Conservation (phyloP, 1,140 invertebrate species). For the Gonatopus flavifemur region DNA sequence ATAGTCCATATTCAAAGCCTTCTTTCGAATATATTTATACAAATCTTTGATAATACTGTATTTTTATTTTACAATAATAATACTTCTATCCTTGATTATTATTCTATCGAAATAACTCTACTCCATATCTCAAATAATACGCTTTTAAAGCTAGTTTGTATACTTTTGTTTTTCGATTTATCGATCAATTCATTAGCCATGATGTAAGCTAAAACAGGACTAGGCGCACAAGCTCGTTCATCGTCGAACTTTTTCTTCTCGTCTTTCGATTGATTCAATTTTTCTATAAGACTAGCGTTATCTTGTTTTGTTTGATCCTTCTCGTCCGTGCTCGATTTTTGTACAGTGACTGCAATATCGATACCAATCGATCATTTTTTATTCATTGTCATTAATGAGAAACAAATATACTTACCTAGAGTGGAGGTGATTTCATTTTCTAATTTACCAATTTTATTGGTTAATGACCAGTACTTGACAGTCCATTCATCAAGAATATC, state of each 20-base stretch:
- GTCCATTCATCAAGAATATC: conserved; percentile 35
- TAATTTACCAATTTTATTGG: conserved; percentile 37
- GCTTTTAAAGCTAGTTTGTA: conserved; percentile 16
- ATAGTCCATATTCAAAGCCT: neutral
- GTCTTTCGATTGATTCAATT: conserved; percentile 32
- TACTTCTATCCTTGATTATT: neutral
- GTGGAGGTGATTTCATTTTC: conserved; percentile 25
- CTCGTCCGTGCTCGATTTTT: conserved; percentile 14
- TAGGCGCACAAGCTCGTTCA: conserved; percentile 35
- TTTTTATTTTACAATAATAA: neutral
- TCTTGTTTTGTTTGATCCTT: conserved; percentile 10
- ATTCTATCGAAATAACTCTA: conserved; percentile 16
- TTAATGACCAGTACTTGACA: conserved; percentile 32
- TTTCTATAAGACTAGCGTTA: conserved; percentile 19
- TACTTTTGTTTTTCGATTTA: conserved; percentile 28
- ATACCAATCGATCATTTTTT: neutral
- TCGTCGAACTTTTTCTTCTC: conserved; percentile 37
- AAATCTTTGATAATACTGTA: conserved; percentile 7
- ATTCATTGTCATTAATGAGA: conserved; percentile 8
- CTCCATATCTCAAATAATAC: conserved; percentile 23
- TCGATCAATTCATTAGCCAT: conserved; percentile 34
- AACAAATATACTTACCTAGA: conserved; percentile 31
- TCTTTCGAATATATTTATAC: conserved; percentile 11
- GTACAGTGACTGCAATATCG: too few species aligned
- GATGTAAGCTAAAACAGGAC: conserved; percentile 38